These are phyloP conservation scores for Cheilosia grossa DNA, from an alignment of 2,888 invertebrate genomes.

Conservation along the genomic window DNA sequence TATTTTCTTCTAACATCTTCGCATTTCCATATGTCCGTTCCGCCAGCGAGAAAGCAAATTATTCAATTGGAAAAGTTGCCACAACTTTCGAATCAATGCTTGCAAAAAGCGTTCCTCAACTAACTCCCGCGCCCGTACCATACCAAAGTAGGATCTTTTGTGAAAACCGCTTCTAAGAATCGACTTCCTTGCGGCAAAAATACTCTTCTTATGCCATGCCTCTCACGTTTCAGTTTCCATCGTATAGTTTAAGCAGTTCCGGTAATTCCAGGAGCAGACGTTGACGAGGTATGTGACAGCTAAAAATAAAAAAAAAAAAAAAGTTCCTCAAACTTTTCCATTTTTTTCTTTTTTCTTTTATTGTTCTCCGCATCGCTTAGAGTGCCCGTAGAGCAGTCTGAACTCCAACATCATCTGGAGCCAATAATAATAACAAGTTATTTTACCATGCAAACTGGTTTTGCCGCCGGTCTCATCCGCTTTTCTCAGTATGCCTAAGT, in stretches of 20 bases:
- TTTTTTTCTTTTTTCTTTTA: background rate
- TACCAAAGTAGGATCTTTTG: background rate
- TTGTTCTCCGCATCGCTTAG: background rate
- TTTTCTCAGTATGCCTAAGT: background rate
- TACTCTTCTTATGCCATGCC: slow-evolving; percentile 1
- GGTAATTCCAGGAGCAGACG: slow-evolving; percentile 31
- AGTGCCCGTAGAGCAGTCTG: slow-evolving; percentile 40
- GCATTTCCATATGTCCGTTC: slow-evolving; percentile 49
- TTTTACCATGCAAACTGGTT: slow-evolving; percentile 9
- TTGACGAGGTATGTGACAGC: slow-evolving; percentile 65
- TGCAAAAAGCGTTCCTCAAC: slow-evolving; percentile 1
- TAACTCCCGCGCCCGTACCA: background rate
- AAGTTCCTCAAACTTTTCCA: slow-evolving; percentile 6
- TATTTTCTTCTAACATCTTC: slow-evolving; percentile 33
- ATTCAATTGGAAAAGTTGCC: slow-evolving; percentile 59
- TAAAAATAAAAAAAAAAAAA: slow-evolving; percentile 26
- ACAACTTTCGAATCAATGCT: slow-evolving; percentile 58
- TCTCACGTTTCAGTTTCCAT: slow-evolving; percentile 28
- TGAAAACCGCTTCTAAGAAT: slow-evolving; percentile 39
- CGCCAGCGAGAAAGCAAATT: slow-evolving; percentile 27
- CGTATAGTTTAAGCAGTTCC: slow-evolving; percentile 8
- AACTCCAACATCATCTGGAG: slow-evolving; percentile 64
- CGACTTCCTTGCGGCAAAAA: slow-evolving; percentile 32
- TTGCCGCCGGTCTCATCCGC: background rate
- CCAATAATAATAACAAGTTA: slow-evolving; percentile 69